Base-by-base conservation (phyloP, 2,888 invertebrate genomes). In the Cybosia mesomella region DNA sequence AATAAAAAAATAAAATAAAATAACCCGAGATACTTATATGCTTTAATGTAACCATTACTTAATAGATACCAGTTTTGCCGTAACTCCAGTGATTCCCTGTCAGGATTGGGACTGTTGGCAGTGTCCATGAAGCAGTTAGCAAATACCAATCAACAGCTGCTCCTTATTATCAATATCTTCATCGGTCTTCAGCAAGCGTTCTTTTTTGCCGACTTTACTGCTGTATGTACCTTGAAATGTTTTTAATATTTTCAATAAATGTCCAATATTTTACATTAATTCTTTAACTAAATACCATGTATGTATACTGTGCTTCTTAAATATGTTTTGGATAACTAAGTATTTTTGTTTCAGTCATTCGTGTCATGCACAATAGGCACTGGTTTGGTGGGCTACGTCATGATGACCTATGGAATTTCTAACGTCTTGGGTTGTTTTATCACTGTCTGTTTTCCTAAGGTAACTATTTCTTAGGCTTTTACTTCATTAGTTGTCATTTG, bases 171-270 rank as follows among this genome's bases (percentile, higher is more conserved):
- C 64, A 97, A 97, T 28, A 92, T 97, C 60, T 97, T 96, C 92
- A 95, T 96, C 53, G 97, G 97, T 0, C 87, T 96, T 71, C 96
- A 97, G 80, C 97, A 97, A 85, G 97, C 96, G 0, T 97, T 96
- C 88, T 95, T 96, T 59, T 95, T 95, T 0, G 96, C 96, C 66
- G 95, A 95, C 73, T 95, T 94, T 73, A 95, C 94, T 55, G 92
- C 94, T 68, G 95, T 95, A 80, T 83, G 91, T 83, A 13, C 0
- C 13, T 61, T 43, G 21, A 22, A 54, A 18, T 54, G 4, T 10
- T 0, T 22, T 54, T 24, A 15, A 22, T 21, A 11, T 4, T 9
- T 22, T 18, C 22, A 13, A 11, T 43, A 3, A 13, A 24, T 8
- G 9, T 13, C 10, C 9, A 0, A 7, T 0, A 11, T 3, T 7